phyloP scores from a whole-genome alignment of 2,113 vertebrate species.

The Hepsetus odoe region DNA sequence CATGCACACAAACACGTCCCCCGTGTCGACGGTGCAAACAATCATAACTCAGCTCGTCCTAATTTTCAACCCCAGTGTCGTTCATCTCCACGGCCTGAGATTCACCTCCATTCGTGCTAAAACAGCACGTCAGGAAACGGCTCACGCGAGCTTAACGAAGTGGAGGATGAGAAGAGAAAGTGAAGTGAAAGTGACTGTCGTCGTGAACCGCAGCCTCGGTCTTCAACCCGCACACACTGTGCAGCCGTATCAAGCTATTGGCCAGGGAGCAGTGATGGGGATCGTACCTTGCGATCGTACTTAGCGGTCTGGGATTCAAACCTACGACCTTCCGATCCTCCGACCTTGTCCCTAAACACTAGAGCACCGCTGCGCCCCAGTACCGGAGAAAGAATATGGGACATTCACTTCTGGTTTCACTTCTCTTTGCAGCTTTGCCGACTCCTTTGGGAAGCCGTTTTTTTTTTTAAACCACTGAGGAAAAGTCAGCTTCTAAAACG shows the following conservation, averaged over 20 bases:
- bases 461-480: constrained; percentile 26
- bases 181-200: constrained; percentile 1
- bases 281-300: no score
- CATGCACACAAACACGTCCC: no score
- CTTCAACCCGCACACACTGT: no score
- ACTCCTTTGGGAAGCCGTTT: not conserved
- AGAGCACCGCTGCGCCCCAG: no score
- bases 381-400: no score
- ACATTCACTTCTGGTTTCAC: not conserved
- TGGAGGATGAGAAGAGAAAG: constrained; percentile 3
- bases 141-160: constrained; percentile 21
- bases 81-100: constrained; percentile 15
- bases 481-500: constrained; percentile 40
- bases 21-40: no score
- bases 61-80: not conserved
- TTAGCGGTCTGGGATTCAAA: no score
- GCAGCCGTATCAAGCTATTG: no score
- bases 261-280: no score
- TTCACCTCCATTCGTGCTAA: not conserved
- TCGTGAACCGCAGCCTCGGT: no score
- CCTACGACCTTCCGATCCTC: no score
- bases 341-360: no score
- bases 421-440: constrained; percentile 1
- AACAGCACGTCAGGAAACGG: not conserved
- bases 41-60: not conserved